phyloP scores from a whole-genome alignment of 2,797 vertebrate species.

The Clarias platycephalus region DNA sequence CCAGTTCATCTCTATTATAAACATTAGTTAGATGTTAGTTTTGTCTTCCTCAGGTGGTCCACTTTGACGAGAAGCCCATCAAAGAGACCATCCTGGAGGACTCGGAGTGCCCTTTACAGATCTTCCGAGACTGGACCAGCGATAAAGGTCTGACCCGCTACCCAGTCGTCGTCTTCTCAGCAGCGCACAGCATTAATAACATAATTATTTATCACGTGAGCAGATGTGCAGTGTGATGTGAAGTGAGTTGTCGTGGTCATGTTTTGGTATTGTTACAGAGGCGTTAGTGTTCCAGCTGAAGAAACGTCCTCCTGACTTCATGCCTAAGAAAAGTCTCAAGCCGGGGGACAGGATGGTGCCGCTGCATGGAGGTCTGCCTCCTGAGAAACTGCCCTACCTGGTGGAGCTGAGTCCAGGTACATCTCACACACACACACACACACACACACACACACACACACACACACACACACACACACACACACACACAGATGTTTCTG shows the following conservation, averaged over 20 bases:
- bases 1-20: no score
- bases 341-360: conserved; percentile 75
- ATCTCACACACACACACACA: conserved; percentile 28
- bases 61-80: conserved; percentile 87
- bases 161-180: no score
- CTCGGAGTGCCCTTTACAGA: conserved; percentile 90
- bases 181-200: not conserved
- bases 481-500: conserved; percentile 1
- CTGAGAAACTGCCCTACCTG: conserved; percentile 94
- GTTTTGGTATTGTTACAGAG: conserved; percentile 67
- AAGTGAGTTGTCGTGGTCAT: not conserved
- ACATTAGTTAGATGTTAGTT: not conserved
- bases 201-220: not conserved
- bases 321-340: conserved; percentile 84
- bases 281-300: conserved; percentile 92
- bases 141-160: conserved; percentile 81
- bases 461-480: conserved; percentile 12
- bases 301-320: conserved; percentile 86
- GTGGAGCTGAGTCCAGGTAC: conserved; percentile 97
- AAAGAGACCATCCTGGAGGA: conserved; percentile 91
- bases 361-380: conserved; percentile 78
- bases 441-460: conserved; percentile 30
- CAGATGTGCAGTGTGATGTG: not conserved
- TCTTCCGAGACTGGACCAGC: conserved; percentile 94
- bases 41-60: conserved; percentile 64